These are phyloP conservation scores for Anas platyrhynchos DNA, from an alignment of 2,113 vertebrate species.

Conservation along the genomic window DNA sequence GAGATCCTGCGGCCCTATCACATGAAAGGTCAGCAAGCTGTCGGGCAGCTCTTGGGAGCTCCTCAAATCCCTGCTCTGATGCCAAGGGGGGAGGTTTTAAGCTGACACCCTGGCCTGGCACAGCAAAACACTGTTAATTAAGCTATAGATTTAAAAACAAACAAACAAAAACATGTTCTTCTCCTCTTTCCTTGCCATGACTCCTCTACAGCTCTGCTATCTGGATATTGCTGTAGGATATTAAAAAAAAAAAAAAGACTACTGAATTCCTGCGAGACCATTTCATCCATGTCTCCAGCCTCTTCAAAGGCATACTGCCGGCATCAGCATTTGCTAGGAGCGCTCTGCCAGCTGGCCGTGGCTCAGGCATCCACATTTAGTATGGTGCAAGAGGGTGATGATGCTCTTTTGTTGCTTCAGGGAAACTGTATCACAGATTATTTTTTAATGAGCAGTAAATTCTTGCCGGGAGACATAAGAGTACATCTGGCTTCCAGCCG, in stretches of 20 bases:
- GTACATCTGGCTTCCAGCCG: not conserved
- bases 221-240: not conserved
- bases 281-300: slow-evolving; percentile 25
- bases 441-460: slow-evolving; percentile 60
- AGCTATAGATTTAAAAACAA: not conserved
- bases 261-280: not conserved
- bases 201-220: not conserved
- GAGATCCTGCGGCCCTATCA: not conserved
- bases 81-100: not conserved
- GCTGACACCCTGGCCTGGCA: not conserved
- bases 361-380: slow-evolving; percentile 19
- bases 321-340: not conserved
- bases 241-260: not conserved
- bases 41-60: not conserved
- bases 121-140: not conserved
- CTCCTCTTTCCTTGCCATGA: not conserved
- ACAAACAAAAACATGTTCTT: not conserved
- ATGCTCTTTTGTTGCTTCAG: slow-evolving; percentile 48
- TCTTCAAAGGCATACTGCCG: slow-evolving; percentile 48
- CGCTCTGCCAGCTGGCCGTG: slow-evolving; percentile 11
- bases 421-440: slow-evolving; percentile 39
- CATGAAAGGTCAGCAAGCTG: slow-evolving; percentile 29
- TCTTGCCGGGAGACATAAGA: slow-evolving; percentile 28
- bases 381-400: slow-evolving; percentile 7
- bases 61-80: not conserved